Evolutionary conservation across 2,888 invertebrate genomes (phyloP), one percentile per base, ranked within the genome.

Genomic region (Malachius bipustulatus): DNA sequence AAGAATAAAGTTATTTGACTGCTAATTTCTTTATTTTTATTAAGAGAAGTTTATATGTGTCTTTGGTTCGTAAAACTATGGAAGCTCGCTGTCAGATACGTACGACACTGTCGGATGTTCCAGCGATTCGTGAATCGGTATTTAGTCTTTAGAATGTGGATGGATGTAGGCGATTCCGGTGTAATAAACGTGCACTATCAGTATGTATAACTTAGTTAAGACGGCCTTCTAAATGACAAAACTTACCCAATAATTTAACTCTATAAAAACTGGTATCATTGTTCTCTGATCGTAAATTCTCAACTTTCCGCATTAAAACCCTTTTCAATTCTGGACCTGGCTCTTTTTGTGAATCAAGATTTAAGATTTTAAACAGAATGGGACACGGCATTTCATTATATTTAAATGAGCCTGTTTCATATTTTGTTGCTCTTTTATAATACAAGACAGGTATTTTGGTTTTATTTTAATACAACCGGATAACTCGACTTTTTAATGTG

Each of bases 261-360:
- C 61, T 55, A 62, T 62, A 61, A 62, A 62, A 62, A 62, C 59
- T 59, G 52, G 57, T 55, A 62, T 62, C 60, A 62, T 63, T 63
- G 62, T 63, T 63, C 62, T 63, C 56, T 46, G 50, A 56, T 56
- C 48, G 60, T 63, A 63, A 63, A 63, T 63, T 63, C n/a, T 60
- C 47, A 60, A 62, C 59, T 63, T 63, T 63, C 56, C 60, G 61
- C 63, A 62, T 63, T 62, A 61, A 61, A n/a, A 59, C 59, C 56
- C 60, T 55, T 59, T 59, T 59, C 59, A 59, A 59, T 60, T 60
- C 58, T 50, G 52, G 52, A 48, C 48, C 53, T 47, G 47, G 46
- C 54, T 50, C 52, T 51, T 49, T 44, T 47, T 51, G 49, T 50
- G 50, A 48, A 46, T 48, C 40, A 48, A 57, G 57, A 58, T 59